Conservation (phyloP, 2,888 invertebrate species). For the Iphiclides podalirius region DNA sequence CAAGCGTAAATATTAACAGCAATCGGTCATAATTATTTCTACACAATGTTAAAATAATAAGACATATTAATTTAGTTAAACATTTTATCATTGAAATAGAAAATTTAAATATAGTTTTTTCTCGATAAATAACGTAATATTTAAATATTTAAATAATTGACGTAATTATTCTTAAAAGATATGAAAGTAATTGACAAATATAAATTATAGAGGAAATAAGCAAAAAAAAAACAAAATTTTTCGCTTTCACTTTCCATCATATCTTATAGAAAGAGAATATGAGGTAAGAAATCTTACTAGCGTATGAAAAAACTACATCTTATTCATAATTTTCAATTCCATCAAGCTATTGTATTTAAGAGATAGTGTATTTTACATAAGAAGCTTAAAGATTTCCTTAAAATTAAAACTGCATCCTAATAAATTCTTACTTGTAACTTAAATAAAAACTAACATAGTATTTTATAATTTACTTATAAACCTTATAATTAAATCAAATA, state of each 20-base stretch:
- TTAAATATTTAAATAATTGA: slow-evolving; percentile 10
- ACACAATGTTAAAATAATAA: no score
- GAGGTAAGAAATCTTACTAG: slow-evolving; percentile 15
- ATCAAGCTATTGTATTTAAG: background rate
- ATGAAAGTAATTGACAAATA: background rate
- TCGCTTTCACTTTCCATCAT: background rate
- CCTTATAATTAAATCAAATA: background rate
- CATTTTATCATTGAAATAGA: background rate
- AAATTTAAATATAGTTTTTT: background rate
- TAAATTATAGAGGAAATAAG: background rate
- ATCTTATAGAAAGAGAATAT: background rate
- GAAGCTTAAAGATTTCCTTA: no score
- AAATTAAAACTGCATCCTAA: background rate
- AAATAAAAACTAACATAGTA: background rate
- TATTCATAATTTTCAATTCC: slow-evolving; percentile 24
- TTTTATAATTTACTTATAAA: background rate
- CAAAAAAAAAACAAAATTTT: background rate
- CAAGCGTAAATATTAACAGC: background rate
- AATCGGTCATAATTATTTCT: no score
- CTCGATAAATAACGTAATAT: background rate
- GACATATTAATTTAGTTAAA: background rate
- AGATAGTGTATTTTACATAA: no score
- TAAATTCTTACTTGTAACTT: background rate
- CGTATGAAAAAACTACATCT: slow-evolving; percentile 7
- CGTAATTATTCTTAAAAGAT: background rate